Base-by-base conservation (phyloP, 1,140 invertebrate genomes). In the Drosophila varians region DNA sequence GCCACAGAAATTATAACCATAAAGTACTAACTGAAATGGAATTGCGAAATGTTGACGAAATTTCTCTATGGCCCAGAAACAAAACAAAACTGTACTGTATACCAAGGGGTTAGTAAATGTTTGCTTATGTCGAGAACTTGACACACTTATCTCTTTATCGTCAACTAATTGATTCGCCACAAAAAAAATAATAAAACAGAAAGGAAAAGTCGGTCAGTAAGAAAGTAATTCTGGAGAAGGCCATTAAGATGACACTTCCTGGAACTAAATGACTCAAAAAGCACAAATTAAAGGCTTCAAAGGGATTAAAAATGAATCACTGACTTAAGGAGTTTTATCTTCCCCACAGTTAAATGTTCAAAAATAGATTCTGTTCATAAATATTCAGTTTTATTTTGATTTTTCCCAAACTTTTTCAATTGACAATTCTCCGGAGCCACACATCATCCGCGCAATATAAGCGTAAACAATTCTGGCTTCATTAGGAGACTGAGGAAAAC, bases 41-140 rank as follows among this genome's bases (percentile, higher is more conserved):
- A 71, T 71, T 52, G 68, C 66, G 46, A 71, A 71, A 71, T 25
- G 31, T 58, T 71, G 46, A 71, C 68, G 68, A 54, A 71, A 71
- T 34, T 34, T 28, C 43, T 36, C 43, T 36, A 34, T 57, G 46
- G 28, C 31, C 19, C 7, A 14, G 25, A 12, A 23, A 40, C 21
- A 25, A 23, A 23, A 18, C n/a, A 38, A 12, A 25, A 7, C n/a
- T n/a, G n/a, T 18, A 19, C 5, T n/a, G n/a, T 12, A 16, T 16
- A 42, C 12, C 47, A 19, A 16, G 45, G 62, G 64, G 8, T 38
- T 70, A 70, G 38, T 46, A 31, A 70, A 70, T 51, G 53, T 70
- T 69, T 70, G 52, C 18, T 42, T 36, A 28, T 49, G 64, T 69
- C 65, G 38, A 28, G 65, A 45, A 51, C 65, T 71, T 71, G 68